Evolutionary conservation across 2,113 vertebrate species (phyloP).

Genomic region (Chlorodrepanis virens): DNA sequence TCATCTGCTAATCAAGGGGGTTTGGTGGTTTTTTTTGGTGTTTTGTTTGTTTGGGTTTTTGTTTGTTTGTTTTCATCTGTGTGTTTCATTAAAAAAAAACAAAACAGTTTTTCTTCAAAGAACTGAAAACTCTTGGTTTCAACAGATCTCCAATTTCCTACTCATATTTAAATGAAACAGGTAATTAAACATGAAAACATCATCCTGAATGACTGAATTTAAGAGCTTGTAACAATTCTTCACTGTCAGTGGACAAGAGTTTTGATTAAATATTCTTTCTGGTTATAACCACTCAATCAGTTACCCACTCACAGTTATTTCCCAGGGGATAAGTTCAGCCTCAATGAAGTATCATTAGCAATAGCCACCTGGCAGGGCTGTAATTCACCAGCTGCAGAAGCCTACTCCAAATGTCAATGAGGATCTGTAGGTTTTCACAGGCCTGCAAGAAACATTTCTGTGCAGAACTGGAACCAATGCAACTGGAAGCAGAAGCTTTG

Average conservation of each 20-base stretch:
- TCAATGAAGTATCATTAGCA: background rate
- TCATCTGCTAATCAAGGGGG: background rate
- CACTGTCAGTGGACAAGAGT: background rate
- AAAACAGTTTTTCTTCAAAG: background rate
- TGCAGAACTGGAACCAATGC: background rate
- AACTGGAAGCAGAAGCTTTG: background rate
- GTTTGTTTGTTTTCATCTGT: background rate
- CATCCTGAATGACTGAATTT: background rate
- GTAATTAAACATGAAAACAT: background rate
- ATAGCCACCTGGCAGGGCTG: background rate
- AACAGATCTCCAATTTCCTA: background rate
- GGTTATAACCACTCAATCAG: background rate
- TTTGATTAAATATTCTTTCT: slow-evolving; percentile 29
- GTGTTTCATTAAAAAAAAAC: background rate
- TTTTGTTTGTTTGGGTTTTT: background rate
- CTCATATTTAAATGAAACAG: background rate
- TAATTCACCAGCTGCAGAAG: background rate
- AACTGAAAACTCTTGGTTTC: background rate
- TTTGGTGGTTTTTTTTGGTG: background rate
- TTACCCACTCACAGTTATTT: background rate
- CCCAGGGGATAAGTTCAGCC: background rate
- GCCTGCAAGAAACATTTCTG: background rate
- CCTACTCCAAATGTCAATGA: background rate
- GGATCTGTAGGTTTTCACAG: background rate
- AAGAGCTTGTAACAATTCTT: background rate